Percentiles rank a stretch among this genome's conserved stretches.
phyloP scores from a whole-genome alignment of 2,888 invertebrate species.

The Pocota personata region DNA sequence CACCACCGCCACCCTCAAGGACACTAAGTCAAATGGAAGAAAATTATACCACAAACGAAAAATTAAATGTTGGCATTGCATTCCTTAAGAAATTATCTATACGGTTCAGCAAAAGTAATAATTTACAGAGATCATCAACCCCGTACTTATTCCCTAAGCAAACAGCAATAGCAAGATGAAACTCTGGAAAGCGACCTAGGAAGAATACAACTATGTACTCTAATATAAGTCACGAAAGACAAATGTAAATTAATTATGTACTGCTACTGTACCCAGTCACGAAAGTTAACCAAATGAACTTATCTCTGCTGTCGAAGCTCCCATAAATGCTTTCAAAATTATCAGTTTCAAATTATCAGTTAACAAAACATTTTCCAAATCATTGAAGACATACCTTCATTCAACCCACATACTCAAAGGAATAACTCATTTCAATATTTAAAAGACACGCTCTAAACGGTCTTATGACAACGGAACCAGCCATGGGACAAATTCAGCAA shows the following conservation, averaged over 20 bases:
- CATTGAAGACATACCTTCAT: background rate
- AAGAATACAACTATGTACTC: too few relatives aligned
- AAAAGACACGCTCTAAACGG: constrained; percentile 17
- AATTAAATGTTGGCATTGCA: too few relatives aligned
- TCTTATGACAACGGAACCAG: constrained; percentile 10
- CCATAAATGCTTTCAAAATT: background rate
- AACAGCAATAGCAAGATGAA: too few relatives aligned
- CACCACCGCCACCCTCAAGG: too few relatives aligned
- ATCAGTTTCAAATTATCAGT: background rate
- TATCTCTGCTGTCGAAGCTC: background rate
- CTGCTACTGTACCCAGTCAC: background rate
- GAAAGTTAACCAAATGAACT: background rate
- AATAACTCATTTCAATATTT: background rate
- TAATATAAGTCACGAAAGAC: too few relatives aligned
- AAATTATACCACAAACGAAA: too few relatives aligned
- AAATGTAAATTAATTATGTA: background rate
- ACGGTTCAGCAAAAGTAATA: too few relatives aligned
- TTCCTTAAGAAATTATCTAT: too few relatives aligned
- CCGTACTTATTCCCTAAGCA: too few relatives aligned
- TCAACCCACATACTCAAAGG: background rate
- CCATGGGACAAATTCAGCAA: constrained; percentile 47
- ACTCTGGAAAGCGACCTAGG: too few relatives aligned
- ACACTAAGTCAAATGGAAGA: too few relatives aligned
- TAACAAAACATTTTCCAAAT: background rate
- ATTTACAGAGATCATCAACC: too few relatives aligned